Base-by-base conservation (phyloP, 2,888 invertebrate species). In the Plagodis dolabraria region DNA sequence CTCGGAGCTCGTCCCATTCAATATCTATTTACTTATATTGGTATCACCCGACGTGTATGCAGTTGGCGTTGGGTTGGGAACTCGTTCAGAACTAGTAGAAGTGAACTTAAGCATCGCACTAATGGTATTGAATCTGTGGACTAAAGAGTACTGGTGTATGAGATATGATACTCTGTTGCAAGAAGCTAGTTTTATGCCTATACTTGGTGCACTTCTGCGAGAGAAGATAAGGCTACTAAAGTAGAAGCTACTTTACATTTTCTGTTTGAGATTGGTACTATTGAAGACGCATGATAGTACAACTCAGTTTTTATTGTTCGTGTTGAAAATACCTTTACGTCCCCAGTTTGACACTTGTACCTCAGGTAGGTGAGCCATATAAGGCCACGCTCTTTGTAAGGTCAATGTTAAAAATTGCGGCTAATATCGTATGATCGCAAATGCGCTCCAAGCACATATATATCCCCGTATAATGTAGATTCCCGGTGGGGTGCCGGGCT, bases 21-120 rank as follows among this genome's bases (percentile, higher is more conserved):
- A 82, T 80, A 79, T 74, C 79, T 78, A 79, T 83, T 79, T 76
- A 76, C 72, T 80, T 80, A 67, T 75, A 82, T 79, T 76, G 75
- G 69, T 75, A 78, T 79, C 72, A 71, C 71, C 65, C 66, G 57
- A 69, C 73, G 72, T 71, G 74, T 51, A 60, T 64, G 69, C 69
- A 63, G 60, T 59, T 67, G 53, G 48, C 55, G 55, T 63, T 40
- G 49, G 52, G 55, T 63, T 40, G 49, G 52, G 40, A 60, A 56
- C 60, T 58, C 58, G 57, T 69, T 45, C 36, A 64, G 51, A 9
- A 40, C 10, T 22, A 35, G 51, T 63, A 60, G 60, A 55, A 60
- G 60, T 55, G 56, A 56, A 53, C 51, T 47, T 63, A 54, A 62
- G 57, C 45, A 57, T 51, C 49, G 63, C 67, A 73, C 74, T 77